phyloP scores from a whole-genome alignment of 2,113 vertebrate genomes.

The Catharus minimus region DNA sequence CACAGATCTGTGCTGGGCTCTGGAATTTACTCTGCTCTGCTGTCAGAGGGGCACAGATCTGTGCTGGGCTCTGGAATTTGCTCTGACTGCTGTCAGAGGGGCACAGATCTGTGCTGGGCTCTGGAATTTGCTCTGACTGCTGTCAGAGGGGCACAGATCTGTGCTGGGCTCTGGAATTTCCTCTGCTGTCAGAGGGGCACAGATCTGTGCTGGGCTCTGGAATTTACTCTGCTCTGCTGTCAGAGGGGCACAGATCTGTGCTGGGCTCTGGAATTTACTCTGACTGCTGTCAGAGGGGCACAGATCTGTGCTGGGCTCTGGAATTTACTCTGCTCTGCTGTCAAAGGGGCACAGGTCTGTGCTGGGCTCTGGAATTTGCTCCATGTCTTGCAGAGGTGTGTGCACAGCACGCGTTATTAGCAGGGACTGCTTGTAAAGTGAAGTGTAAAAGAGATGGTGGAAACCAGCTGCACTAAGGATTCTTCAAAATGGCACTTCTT shows the following conservation, averaged over 20 bases:
- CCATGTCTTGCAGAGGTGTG: not conserved
- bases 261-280: not conserved
- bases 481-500: not conserved
- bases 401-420: accelerated
- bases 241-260: not conserved
- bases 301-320: not conserved
- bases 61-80: no score
- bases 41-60: no score
- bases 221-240: not conserved
- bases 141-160: not conserved
- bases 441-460: not conserved
- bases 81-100: not conserved
- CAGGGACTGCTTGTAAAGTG: not conserved
- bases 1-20: no score
- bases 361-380: not conserved
- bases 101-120: no score
- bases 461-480: not conserved
- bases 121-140: not conserved
- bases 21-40: no score
- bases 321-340: not conserved
- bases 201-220: not conserved
- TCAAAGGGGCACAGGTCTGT: no score
- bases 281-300: not conserved
- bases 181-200: no score
- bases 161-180: not conserved